These are phyloP conservation scores for Caradrina clavipalpis DNA, from an alignment of 2,888 invertebrate genomes.

Conservation along the genomic window DNA sequence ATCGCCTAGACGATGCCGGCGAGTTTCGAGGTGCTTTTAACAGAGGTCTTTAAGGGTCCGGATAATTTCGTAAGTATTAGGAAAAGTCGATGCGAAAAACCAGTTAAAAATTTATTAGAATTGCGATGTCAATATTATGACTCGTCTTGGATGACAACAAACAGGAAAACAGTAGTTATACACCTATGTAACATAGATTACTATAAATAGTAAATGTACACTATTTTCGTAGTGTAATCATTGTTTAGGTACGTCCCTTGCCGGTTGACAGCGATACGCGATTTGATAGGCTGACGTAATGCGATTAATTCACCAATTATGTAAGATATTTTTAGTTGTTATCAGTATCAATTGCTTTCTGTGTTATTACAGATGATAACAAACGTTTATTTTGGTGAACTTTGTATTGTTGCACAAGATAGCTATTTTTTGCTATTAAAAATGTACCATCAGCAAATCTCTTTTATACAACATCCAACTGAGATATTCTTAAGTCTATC, in stretches of 20 bases:
- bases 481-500: too few relatives aligned
- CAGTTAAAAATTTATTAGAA: background rate
- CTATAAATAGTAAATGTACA: conserved; percentile 41
- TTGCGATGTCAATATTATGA: background rate
- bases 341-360: conserved; percentile 40
- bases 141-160: background rate
- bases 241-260: conserved; percentile 35
- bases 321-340: conserved; percentile 48
- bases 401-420: conserved; percentile 33
- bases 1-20: conserved; percentile 76
- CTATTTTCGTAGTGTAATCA: conserved; percentile 8
- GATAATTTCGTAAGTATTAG: conserved; percentile 30
- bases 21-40: conserved; percentile 66
- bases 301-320: conserved; percentile 53
- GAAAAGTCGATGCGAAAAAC: conserved; percentile 20
- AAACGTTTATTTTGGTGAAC: conserved; percentile 26
- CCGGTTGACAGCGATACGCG: conserved; percentile 21
- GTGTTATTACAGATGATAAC: conserved; percentile 22
- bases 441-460: background rate
- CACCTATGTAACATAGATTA: conserved; percentile 10
- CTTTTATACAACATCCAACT: background rate
- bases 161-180: conserved; percentile 42
- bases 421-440: conserved; percentile 3
- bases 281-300: conserved; percentile 52
- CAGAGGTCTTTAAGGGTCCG: conserved; percentile 34